Evolutionary conservation across 1,140 invertebrate species (phyloP), one percentile per base, ranked within the genome.

Genomic region (Bombus confusus): DNA sequence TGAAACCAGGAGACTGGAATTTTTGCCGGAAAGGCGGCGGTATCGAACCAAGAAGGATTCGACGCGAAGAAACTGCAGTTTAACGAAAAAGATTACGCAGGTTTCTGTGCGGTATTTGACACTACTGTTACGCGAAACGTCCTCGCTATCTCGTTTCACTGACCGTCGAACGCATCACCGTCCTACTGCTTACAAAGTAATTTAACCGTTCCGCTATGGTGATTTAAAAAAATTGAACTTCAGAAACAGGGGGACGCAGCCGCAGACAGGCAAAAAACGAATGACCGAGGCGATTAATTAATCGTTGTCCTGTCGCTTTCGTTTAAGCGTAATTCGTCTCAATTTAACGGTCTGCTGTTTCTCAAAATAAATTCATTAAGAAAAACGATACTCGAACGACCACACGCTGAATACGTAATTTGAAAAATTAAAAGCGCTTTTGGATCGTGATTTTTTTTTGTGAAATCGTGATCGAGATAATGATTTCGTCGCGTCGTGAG

Each of bases 131-230:
- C 47, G 71, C 57, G 78, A 83, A 62, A 72, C 71, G 66, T 31
- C 47, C 43, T 34, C 2, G 43, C 71, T 89, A 83, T 90, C 71
- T 64, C 43, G 73, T 90, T 90, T 90, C 85, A 79, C 64, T 74
- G 80, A 76, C 47, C n/a, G 47, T 52, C 47, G 57, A 68, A 71
- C 22, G 39, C 66, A 15, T 25, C 18, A 15, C n/a, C 18, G 18
- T 31, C 64, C 31, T 13, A 80, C 2, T 41, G 74, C 73, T 73
- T 77, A 73, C 57, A 47, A 52, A 9, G 37, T n/a, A 68, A 57
- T 78, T 66, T 57, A 9, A 9, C 59, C 10, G 25, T 18, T 8
- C 10, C 25, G 25, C 28, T 15, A 18, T 25, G 78, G 12, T 18
- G n/a, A 80, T 69, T 69, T 9, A 18, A 10, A 59, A 80, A 41